Conservation (phyloP, 2,888 invertebrate genomes). For the Therioaphis trifolii region DNA sequence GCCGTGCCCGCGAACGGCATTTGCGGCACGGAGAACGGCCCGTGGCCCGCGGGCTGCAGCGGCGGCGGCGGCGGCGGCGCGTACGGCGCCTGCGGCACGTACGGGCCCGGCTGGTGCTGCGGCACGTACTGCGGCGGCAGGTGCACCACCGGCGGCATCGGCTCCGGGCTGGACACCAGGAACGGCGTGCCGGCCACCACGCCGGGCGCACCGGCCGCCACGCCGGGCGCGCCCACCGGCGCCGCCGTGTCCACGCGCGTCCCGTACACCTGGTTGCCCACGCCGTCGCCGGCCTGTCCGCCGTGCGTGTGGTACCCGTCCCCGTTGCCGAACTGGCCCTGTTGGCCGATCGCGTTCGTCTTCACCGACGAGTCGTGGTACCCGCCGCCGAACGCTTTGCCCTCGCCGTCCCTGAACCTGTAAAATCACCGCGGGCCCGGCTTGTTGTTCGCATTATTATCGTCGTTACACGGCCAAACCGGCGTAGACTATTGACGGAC, state of each 20-base stretch:
- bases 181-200: constrained; percentile 25
- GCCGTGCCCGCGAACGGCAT: constrained; percentile 22
- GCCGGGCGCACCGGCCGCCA: no score
- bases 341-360: constrained; percentile 65
- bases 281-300: constrained; percentile 60
- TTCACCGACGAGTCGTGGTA: constrained; percentile 66
- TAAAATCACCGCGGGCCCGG: no score
- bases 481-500: no score
- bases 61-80: constrained; percentile 23
- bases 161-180: constrained; percentile 40
- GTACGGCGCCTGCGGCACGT: constrained; percentile 39
- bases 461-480: no score
- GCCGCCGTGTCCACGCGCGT: constrained; percentile 6
- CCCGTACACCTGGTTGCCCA: constrained; percentile 26
- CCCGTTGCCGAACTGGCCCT: constrained; percentile 65
- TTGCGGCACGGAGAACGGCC: constrained; percentile 27
- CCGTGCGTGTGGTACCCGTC: constrained; percentile 65
- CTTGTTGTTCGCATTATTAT: no score
- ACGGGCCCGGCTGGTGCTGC: constrained; percentile 38
- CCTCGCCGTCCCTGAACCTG: constrained; percentile 66
- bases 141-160: constrained; percentile 64
- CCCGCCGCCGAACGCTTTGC: constrained; percentile 66
- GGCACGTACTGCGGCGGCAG: constrained; percentile 39
- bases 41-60: background rate
- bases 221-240: no score